Percentiles rank a stretch among this genome's conserved stretches.
These are phyloP conservation scores for Trichomalopsis sarcophagae DNA, from an alignment of 1,140 invertebrate genomes.

Conservation along the genomic window DNA sequence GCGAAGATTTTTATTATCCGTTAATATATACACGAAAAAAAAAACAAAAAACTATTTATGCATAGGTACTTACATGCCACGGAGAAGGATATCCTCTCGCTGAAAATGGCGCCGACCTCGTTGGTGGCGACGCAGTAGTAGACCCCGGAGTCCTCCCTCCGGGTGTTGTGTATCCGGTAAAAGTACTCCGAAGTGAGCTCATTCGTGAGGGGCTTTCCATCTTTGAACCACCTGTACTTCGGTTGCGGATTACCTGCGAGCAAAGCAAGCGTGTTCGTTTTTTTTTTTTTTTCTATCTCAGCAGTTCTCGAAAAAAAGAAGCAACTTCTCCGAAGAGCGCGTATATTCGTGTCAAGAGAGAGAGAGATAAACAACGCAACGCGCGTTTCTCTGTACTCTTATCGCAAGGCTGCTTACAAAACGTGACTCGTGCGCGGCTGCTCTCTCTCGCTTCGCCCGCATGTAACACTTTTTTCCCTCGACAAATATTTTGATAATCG, in stretches of 20 bases:
- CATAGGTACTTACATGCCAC: slow-evolving; percentile 88
- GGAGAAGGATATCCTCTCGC: slow-evolving; percentile 88
- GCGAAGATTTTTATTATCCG: slow-evolving; percentile 25
- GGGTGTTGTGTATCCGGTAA: slow-evolving; percentile 87
- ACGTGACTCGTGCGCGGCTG: too few species aligned
- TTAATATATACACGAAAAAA: too few species aligned
- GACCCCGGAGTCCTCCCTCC: slow-evolving; percentile 86
- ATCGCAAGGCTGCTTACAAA: too few species aligned
- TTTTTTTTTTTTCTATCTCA: too few species aligned
- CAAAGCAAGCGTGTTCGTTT: slow-evolving; percentile 42
- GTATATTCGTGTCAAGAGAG: too few species aligned
- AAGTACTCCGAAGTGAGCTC: slow-evolving; percentile 84
- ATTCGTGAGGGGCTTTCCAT: slow-evolving; percentile 84
- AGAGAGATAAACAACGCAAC: too few species aligned
- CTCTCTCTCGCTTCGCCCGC: too few species aligned
- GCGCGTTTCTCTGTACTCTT: too few species aligned
- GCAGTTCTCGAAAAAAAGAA: too few species aligned
- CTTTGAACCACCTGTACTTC: slow-evolving; percentile 92
- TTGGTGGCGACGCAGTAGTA: slow-evolving; percentile 95
- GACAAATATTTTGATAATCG: too few species aligned
- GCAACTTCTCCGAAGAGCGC: too few species aligned
- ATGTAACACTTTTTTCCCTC: too few species aligned
- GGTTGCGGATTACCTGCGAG: slow-evolving; percentile 88
- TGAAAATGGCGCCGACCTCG: slow-evolving; percentile 92
- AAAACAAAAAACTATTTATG: background rate